Conservation (phyloP, 2,113 vertebrate genomes). For the Canis aureus region DNA sequence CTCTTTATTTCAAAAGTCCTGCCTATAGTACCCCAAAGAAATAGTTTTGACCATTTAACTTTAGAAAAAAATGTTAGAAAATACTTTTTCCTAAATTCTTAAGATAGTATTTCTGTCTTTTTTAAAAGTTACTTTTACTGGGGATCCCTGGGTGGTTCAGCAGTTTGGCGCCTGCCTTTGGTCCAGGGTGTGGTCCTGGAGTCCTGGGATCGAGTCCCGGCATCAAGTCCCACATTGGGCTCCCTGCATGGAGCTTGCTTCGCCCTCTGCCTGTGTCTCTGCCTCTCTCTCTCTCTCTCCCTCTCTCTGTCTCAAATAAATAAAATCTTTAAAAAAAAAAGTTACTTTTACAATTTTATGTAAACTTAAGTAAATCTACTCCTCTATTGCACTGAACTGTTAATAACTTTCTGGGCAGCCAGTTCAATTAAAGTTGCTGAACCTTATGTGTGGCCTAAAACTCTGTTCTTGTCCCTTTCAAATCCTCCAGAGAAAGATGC, state of each 20-base stretch:
- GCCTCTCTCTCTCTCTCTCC: too few relatives aligned
- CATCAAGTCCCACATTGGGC: too few relatives aligned
- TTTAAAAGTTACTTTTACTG: background rate
- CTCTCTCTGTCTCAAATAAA: too few relatives aligned
- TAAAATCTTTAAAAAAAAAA: background rate
- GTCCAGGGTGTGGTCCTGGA: too few relatives aligned
- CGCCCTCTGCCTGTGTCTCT: too few relatives aligned
- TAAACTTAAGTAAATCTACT: background rate
- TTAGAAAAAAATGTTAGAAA: background rate
- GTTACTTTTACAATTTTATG: background rate
- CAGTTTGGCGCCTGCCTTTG: too few relatives aligned
- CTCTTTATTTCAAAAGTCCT: background rate
- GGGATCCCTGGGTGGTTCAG: too few relatives aligned
- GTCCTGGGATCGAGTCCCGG: too few relatives aligned
- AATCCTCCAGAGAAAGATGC: background rate
- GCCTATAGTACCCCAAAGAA: background rate
- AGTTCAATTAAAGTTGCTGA: background rate
- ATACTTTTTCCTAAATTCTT: background rate
- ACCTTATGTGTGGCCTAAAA: background rate
- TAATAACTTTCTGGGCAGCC: background rate
- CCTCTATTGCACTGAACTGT: background rate
- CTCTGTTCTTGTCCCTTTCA: background rate
- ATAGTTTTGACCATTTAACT: background rate
- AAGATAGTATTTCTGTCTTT: background rate
- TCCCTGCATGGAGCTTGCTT: too few relatives aligned